These are phyloP conservation scores for Cremastinae sp. DNA, from an alignment of 2,888 invertebrate species.

Conservation along the genomic window DNA sequence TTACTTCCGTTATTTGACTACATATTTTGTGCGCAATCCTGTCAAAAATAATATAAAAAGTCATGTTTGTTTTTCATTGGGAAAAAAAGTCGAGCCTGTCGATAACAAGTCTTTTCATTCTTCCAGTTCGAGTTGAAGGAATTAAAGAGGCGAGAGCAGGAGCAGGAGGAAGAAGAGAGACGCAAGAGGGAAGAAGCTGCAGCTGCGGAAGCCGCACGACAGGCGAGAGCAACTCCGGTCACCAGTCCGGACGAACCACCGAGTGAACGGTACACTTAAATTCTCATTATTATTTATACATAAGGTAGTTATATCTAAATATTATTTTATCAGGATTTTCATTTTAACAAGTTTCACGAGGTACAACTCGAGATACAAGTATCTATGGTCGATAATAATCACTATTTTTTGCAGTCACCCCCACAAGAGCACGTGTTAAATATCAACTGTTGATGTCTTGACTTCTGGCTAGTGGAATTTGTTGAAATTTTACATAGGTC, in stretches of 20 bases:
- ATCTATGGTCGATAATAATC: too few relatives aligned
- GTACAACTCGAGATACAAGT: too few relatives aligned
- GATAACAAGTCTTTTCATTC: not conserved
- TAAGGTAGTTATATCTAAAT: not conserved
- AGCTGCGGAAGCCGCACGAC: slow-evolving; percentile 88
- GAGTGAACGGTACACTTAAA: slow-evolving; percentile 75
- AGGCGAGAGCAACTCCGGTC: slow-evolving; percentile 81
- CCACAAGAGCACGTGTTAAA: too few relatives aligned
- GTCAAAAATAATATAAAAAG: too few relatives aligned
- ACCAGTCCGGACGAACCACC: slow-evolving; percentile 79
- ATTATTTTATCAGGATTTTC: too few relatives aligned
- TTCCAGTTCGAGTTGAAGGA: slow-evolving; percentile 97
- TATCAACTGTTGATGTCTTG: too few relatives aligned
- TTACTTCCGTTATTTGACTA: too few relatives aligned
- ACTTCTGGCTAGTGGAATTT: too few relatives aligned
- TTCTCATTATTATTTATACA: not conserved
- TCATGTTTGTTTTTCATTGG: not conserved
- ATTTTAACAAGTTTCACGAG: too few relatives aligned
- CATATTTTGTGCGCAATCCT: too few relatives aligned
- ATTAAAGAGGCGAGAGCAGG: slow-evolving; percentile 91
- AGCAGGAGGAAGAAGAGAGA: slow-evolving; percentile 84
- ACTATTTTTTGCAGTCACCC: too few relatives aligned
- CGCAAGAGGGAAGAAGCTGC: slow-evolving; percentile 88
- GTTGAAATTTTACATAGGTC: too few relatives aligned
- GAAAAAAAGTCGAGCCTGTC: not conserved